Conservation (phyloP, 2,797 vertebrate genomes). For the Cheirogaleus major region DNA sequence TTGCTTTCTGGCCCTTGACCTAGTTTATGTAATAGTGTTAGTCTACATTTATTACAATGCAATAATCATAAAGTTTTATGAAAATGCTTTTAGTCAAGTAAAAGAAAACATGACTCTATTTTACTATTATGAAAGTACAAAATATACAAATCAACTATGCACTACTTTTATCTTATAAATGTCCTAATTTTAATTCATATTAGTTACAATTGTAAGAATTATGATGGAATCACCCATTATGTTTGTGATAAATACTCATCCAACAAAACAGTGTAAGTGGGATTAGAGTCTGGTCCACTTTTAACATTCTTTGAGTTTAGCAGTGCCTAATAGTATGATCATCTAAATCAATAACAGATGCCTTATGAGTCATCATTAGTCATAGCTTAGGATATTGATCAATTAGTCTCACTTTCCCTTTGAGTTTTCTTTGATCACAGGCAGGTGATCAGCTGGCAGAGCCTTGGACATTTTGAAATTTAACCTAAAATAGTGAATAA, state of each 20-base stretch:
- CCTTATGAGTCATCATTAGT: neutral
- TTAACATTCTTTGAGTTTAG: neutral
- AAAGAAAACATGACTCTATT: slow-evolving; percentile 5
- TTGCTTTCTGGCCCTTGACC: neutral
- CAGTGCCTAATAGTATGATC: neutral
- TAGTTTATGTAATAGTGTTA: neutral
- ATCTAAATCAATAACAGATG: neutral
- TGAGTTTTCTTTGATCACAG: slow-evolving; percentile 30
- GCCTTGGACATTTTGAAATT: slow-evolving; percentile 16
- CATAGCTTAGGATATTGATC: neutral
- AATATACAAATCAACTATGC: neutral
- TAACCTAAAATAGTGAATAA: slow-evolving; percentile 23
- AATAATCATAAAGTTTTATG: slow-evolving; percentile 30
- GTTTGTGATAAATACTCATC: neutral
- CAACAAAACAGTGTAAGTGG: neutral
- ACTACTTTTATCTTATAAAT: slow-evolving; percentile 29
- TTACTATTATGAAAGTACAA: neutral
- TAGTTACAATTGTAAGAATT: neutral
- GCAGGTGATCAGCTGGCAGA: neutral
- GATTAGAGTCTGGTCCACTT: neutral
- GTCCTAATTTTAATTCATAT: neutral
- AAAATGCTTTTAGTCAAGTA: slow-evolving; percentile 19
- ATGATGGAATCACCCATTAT: neutral
- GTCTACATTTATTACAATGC: neutral
- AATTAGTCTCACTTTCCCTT: neutral